phyloP scores from a whole-genome alignment of 2,797 vertebrate species.

The Trematomus bernacchii region DNA sequence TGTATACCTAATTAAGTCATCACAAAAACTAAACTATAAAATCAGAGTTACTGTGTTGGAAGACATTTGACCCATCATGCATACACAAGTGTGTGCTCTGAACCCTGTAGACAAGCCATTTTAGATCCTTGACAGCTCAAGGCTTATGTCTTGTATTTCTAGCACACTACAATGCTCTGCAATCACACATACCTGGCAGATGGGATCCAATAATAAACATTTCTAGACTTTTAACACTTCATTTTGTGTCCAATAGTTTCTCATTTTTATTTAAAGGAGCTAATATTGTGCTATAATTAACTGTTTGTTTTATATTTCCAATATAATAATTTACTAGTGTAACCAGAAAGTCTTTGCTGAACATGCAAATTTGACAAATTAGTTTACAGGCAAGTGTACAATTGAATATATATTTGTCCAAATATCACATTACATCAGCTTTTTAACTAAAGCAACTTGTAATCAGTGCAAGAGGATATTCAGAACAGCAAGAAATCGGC shows the following conservation, averaged over 20 bases:
- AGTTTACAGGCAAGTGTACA: too few relatives aligned
- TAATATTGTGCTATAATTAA: not conserved
- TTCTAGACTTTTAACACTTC: not conserved
- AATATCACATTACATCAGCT: too few relatives aligned
- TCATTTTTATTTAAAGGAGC: not conserved
- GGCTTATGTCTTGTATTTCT: conserved; percentile 27
- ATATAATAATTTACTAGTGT: not conserved
- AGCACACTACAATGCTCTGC: not conserved
- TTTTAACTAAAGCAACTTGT: too few relatives aligned
- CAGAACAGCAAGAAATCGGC: too few relatives aligned
- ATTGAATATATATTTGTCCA: too few relatives aligned
- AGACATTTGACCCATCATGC: conserved; percentile 47
- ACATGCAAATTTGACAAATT: not conserved
- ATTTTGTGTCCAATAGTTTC: not conserved
- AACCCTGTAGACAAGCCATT: conserved; percentile 39
- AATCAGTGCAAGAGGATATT: too few relatives aligned
- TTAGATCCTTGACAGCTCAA: conserved; percentile 38
- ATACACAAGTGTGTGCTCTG: conserved; percentile 31
- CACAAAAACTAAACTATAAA: conserved; percentile 39
- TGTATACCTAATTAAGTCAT: conserved; percentile 54
- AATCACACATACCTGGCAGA: not conserved
- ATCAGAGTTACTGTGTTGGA: conserved; percentile 32
- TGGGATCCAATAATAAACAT: conserved; percentile 4
- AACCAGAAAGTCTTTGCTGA: not conserved
- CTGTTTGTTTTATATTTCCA: not conserved